Evolutionary conservation across 2,888 invertebrate species (phyloP), one percentile per base, ranked within the genome.

Genomic region (Fragum whitleyi): DNA sequence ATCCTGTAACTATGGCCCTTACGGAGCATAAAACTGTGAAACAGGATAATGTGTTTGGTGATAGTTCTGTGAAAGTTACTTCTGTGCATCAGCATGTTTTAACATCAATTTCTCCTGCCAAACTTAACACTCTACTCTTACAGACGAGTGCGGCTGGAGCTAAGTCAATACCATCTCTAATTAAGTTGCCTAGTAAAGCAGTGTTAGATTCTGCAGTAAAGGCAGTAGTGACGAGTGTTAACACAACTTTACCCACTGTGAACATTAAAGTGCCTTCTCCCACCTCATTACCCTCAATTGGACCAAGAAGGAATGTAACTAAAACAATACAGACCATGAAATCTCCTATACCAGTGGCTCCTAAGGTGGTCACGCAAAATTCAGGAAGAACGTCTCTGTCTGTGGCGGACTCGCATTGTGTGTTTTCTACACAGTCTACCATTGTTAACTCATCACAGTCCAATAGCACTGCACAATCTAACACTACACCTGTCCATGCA

Each of bases 251-350:
- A 19, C 92, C 92, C 7, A 91, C 92, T n/a, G 91, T 89, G 19
- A 87, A 90, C 74, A 90, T 92, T 47, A 92, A 92, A 82, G 91
- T 93, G 53, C 89, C 91, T 67, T 89, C 92, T 2, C 90, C 92
- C 2, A 86, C 88, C 39, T 87, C 89, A 5, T 82, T 91, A 57
- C 90, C 92, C 2, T 87, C 90, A 7, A 85, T 91, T 28, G 89
- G 88, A 11, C 89, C 90, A 5, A 81, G 90, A 23, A 88, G 90
- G 67, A 90, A 90, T 74, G 89, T 91, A n/a, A 93, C 92, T 1
- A 89, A 89, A 61, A 91, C 91, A 11, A 90, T 92, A 62, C 90
- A 89, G 74, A 91, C 91, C 55, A 92, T 90, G 89, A 92, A 91
- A 74, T 88, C 87, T n/a, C 92, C 93, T 1, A 93, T 93, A 62